Evolutionary conservation across 2,888 invertebrate species (phyloP), one percentile per base, ranked within the genome.

Genomic region (Agonopterix arenella): DNA sequence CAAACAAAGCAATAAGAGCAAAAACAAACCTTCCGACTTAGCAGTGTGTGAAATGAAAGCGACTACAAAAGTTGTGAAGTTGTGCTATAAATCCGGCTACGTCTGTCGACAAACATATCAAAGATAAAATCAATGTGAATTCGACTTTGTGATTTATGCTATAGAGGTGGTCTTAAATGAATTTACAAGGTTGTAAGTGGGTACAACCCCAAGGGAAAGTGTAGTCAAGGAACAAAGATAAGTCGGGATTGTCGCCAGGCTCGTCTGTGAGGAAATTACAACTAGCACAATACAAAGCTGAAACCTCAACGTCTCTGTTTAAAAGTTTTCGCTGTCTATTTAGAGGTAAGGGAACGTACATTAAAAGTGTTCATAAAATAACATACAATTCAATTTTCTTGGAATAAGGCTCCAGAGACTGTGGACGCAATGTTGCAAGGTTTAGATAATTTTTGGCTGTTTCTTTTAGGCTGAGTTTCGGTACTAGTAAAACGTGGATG

Each of bases 191-290:
- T 68, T 66, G 68, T 63, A 56, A 60, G 53, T 63, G 55, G 61
- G 58, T 56, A 52, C 50, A 46, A 46, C 46, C 81, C 80, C 80
- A 72, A 70, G 83, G 83, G 84, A 84, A 84, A 84, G 83, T 84
- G 82, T 84, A 83, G 81, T 77, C 80, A 80, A 77, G 83, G 75
- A 80, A 85, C 84, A 81, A 77, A 77, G 84, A 84, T 84, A 84
- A 85, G 83, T 71, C 80, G 70, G 80, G 80, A 84, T 84, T 85
- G 85, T 84, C 76, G 74, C 73, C 59, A 70, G 73, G 58, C 70
- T 78, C 72, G 80, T 75, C 81, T 76, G 68, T 59, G 69, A 74
- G 74, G 75, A 83, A 84, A 85, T 84, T 83, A 84, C 77, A 77
- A 80, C 77, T 73, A 76, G 71, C 69, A 70, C 68, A 71, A 73